A percentile compares a stretch with the other conserved stretches of the same genome.
Evolutionary conservation across 2,888 invertebrate species (phyloP).

Genomic region (Syritta pipiens): DNA sequence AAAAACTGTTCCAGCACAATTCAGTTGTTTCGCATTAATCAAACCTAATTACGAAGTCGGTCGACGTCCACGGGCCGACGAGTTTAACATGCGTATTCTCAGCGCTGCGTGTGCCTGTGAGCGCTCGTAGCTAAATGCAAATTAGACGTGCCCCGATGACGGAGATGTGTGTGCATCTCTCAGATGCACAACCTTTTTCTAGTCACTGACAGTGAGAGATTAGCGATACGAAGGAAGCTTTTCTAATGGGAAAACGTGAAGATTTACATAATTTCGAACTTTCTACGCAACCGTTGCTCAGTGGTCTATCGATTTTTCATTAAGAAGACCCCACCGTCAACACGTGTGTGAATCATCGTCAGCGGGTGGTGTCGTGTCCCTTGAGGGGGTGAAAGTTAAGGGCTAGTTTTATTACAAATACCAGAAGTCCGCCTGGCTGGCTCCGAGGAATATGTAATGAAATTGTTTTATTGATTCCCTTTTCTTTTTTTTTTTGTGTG

Average conservation of each 20-base stretch:
- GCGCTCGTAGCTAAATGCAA: constrained; percentile 27
- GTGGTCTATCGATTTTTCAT: constrained; percentile 16
- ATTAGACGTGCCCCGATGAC: background rate
- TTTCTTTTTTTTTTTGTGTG: background rate
- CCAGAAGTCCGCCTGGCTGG: constrained; percentile 10
- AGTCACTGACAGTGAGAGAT: background rate
- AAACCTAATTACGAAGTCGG: constrained; percentile 50
- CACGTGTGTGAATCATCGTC: background rate
- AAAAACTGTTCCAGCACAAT: constrained; percentile 4
- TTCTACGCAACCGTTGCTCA: constrained; percentile 13
- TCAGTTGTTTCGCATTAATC: constrained; percentile 45
- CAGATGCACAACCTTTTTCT: constrained; percentile 28
- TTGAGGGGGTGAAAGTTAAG: background rate
- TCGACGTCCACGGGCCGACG: constrained; percentile 31
- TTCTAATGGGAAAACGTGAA: constrained; percentile 18
- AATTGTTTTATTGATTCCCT: constrained; percentile 37
- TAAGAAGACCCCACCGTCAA: background rate
- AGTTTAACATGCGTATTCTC: constrained; percentile 47
- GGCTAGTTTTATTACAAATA: constrained; percentile 20
- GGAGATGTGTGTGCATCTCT: constrained; percentile 33
- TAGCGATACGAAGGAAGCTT: background rate
- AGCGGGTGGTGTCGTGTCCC: background rate
- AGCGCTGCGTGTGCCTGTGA: background rate
- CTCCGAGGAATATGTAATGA: constrained; percentile 18
- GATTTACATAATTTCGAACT: constrained; percentile 22